Evolutionary conservation across 2,888 invertebrate species (phyloP), one percentile per base, ranked within the genome.

Genomic region (Oscheius onirici): DNA sequence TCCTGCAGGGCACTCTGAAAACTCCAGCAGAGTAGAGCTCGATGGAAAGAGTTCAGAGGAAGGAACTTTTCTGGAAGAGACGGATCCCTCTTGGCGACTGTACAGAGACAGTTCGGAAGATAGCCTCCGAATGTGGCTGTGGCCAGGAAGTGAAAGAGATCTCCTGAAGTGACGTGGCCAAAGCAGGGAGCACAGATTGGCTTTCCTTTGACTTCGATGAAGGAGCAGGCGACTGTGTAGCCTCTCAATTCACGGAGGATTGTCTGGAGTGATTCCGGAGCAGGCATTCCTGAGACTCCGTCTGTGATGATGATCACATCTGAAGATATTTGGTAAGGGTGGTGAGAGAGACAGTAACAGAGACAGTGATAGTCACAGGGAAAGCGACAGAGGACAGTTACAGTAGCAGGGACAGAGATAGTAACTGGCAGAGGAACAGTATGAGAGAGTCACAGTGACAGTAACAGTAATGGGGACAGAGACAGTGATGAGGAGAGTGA

Each of bases 121-220:
- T 63, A 63, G 17, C 63, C 49, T 10, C 63, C 93, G 85, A 92
- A 91, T 5, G 93, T 93, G 22, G 93, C 92, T 72, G 91, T 90
- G 46, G 93, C 91, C 79, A 93, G 90, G 88, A 93, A 93, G 85
- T 92, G 90, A 89, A 93, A 90, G 68, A 93, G 89, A 87, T 93
- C 93, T 57, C 91, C 90, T 87, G 93, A 92, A 22, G 93, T 91
- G 20, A 93, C 91, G 82, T 92, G 90, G 20, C 92, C 93, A 69
- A 82, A 82, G 0, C 77, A 80, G 2, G 82, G 74, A 49, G 78
- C 80, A n/a, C 66, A 69, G 24, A 72, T 58, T 10, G 74, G 46
- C 11, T 58, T 55, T 0, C 73, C 71, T 72, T 77, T 70, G 22
- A 93, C 90, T 88, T 92, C 92, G 73, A 93, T 89, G 88, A 93